These are phyloP conservation scores for Morpho deidamia DNA, from an alignment of 2,888 invertebrate genomes.

Conservation along the genomic window DNA sequence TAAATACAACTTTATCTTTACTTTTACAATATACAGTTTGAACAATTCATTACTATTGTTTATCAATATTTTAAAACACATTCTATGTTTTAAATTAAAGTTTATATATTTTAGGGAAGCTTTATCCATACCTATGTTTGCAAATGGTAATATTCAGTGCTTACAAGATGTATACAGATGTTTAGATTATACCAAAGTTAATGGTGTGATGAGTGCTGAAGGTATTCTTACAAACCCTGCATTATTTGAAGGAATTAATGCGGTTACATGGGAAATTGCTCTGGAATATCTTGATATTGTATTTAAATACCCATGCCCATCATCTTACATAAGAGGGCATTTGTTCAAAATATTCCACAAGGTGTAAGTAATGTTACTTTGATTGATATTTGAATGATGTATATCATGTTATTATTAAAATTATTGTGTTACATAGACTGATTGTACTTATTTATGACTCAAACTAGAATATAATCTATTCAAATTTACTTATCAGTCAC, in stretches of 20 bases:
- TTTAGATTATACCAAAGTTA: constrained; percentile 88
- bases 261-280: constrained; percentile 94
- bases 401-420: too few relatives aligned
- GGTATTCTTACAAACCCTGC: constrained; percentile 99
- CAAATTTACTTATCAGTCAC: not conserved
- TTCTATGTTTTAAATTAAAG: not conserved
- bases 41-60: too few relatives aligned
- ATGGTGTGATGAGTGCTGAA: constrained; percentile 95
- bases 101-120: constrained; percentile 79
- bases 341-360: constrained; percentile 98
- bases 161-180: constrained; percentile 92
- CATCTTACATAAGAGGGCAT: constrained; percentile 95
- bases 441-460: too few relatives aligned
- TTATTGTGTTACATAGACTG: too few relatives aligned
- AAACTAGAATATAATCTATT: too few relatives aligned
- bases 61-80: too few relatives aligned
- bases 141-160: constrained; percentile 98
- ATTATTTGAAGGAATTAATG: constrained; percentile 87
- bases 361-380: constrained; percentile 79
- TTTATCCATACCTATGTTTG: constrained; percentile 95
- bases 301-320: constrained; percentile 90
- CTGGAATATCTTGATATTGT: constrained; percentile 91
- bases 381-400: too few relatives aligned
- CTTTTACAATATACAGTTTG: too few relatives aligned
- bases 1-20: too few relatives aligned